phyloP scores from a whole-genome alignment of 2,888 invertebrate species.

The Chymomyza amoena region DNA sequence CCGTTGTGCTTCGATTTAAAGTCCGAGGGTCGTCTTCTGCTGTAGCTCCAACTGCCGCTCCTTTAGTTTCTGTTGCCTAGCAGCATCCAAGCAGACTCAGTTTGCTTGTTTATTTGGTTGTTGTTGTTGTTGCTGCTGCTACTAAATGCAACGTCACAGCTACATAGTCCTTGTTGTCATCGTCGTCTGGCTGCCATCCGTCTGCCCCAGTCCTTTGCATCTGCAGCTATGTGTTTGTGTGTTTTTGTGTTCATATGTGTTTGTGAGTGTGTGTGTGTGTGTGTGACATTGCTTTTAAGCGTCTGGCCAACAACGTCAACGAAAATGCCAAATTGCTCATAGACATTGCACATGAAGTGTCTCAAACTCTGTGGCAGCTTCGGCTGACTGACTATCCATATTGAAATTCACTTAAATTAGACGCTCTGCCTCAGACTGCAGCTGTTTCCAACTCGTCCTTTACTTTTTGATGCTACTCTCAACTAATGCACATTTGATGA shows the following conservation, averaged over 20 bases:
- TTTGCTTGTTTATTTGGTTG: slow-evolving; percentile 36
- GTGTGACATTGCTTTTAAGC: slow-evolving; percentile 24
- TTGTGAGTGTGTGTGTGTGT: slow-evolving; percentile 1
- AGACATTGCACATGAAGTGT: slow-evolving; percentile 51
- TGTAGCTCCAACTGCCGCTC: background rate
- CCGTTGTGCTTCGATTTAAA: slow-evolving; percentile 25
- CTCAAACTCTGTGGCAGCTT: no score
- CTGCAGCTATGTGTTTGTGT: background rate
- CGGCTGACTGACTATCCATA: no score
- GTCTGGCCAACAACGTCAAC: slow-evolving; percentile 10
- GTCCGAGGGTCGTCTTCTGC: slow-evolving; percentile 3
- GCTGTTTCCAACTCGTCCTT: background rate
- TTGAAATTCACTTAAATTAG: slow-evolving; percentile 4
- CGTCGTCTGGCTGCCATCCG: slow-evolving; percentile 1
- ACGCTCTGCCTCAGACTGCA: background rate
- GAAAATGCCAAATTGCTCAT: slow-evolving; percentile 51
- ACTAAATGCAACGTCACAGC: slow-evolving; percentile 41
- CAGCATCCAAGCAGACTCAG: background rate
- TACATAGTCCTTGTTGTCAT: slow-evolving; percentile 20
- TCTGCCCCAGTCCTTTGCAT: background rate
- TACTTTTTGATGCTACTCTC: background rate
- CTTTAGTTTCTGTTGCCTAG: background rate
- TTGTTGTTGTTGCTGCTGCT: slow-evolving; percentile 26
- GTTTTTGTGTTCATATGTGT: background rate
- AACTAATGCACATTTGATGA: slow-evolving; percentile 68